phyloP scores from a whole-genome alignment of 1,140 invertebrate species.

The Gryon sp. region DNA sequence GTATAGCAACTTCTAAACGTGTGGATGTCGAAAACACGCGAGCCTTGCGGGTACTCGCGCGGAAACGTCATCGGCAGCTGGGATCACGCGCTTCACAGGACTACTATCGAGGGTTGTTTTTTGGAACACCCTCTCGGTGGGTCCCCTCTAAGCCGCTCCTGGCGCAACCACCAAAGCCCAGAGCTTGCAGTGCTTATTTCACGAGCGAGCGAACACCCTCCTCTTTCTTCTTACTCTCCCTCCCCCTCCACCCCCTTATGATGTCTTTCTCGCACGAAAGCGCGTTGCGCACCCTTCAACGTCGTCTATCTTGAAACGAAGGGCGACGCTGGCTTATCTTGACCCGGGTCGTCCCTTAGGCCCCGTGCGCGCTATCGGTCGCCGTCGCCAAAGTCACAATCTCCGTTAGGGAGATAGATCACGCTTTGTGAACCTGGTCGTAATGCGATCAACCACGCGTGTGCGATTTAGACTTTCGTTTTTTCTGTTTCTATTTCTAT shows the following conservation, averaged over 20 bases:
- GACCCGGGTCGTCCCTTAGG: conserved; percentile 56
- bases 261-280: conserved; percentile 37
- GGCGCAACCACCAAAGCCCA: conserved; percentile 78
- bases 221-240: too few species aligned
- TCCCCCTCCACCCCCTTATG: conserved; percentile 72
- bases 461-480: conserved; percentile 58
- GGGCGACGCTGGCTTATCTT: conserved; percentile 73
- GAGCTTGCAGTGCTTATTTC: conserved; percentile 79
- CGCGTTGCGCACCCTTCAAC: neutral
- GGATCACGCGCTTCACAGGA: conserved; percentile 65
- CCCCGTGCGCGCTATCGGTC: conserved; percentile 51
- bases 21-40: conserved; percentile 77
- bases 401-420: conserved; percentile 44
- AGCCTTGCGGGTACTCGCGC: conserved; percentile 76
- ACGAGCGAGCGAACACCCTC: conserved; percentile 77
- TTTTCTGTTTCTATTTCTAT: too few species aligned
- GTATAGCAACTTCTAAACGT: too few species aligned
- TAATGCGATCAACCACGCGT: conserved; percentile 59
- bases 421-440: conserved; percentile 52
- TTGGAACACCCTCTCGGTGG: conserved; percentile 64
- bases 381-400: conserved; percentile 49
- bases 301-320: conserved; percentile 47
- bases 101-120: conserved; percentile 67
- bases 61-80: conserved; percentile 80
- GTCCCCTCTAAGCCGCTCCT: conserved; percentile 73